Base-by-base conservation (phyloP, 2,113 vertebrate genomes). In the Turdus rufiventris region DNA sequence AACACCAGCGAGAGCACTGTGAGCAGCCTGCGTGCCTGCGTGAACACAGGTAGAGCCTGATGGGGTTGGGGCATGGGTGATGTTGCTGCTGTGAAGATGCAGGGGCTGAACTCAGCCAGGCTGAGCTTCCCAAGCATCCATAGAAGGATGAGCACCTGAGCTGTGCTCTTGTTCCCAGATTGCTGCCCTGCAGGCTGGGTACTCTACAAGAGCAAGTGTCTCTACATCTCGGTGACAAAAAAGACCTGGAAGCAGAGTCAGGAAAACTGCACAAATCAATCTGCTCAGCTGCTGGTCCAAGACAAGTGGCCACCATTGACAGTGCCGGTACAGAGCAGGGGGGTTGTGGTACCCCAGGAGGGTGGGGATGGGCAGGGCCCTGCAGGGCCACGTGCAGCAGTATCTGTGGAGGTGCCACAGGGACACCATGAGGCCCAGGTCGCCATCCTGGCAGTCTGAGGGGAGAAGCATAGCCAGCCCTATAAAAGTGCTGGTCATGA, bases 191-290 rank as follows among this genome's bases (percentile, higher is more conserved):
- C 0, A 1, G 91, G 89, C 51, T 95, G 95, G 95, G n/a, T 96
- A 42, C 95, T 96, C 60, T 92, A 62, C 66, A 65, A 3, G 28
- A n/a, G 61, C 85, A 90, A 62, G 38, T 96, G 95, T 56, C 95
- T 96, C 70, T 96, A 74, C 82, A 34, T 95, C 70, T 96, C 93
- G 0, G 1, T 11, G 26, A 2, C 8, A 45, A 33, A 9, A 6
- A 57, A 34, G 20, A 29, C 0, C 8, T 95, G 95, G 78, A 0
- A 0, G 11, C 4, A 21, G 0, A 95, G 95, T 56, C 1, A 0
- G 0, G 0, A 19, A 0, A 51, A 81, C 18, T 96, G 95, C 29
- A 2, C 0, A 12, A 0, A 0, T 3, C 73, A 1, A 36, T 38
- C 3, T 0, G 78, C 95, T 17, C n/a, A 0, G 1, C 85, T 95